Evolutionary conservation across 2,113 vertebrate genomes (phyloP).

Genomic region (Melierax canorus): DNA sequence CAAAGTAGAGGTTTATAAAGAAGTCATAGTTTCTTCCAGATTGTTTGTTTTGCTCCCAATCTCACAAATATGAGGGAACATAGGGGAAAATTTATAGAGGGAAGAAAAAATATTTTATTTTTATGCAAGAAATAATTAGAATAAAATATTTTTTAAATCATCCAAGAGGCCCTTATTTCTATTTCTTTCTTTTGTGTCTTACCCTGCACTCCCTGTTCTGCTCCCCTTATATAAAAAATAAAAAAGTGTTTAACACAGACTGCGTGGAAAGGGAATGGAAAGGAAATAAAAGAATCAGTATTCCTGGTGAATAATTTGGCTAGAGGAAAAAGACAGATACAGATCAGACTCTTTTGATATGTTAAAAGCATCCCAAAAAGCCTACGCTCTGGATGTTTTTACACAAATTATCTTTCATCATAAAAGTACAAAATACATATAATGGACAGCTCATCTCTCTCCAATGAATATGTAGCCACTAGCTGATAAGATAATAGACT

Average conservation of each 20-base stretch:
- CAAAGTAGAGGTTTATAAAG: neutral
- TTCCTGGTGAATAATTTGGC: constrained; percentile 56
- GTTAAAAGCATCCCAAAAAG: constrained; percentile 69
- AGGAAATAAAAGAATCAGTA: constrained; percentile 54
- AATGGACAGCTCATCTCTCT: constrained; percentile 65
- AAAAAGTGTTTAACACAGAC: neutral
- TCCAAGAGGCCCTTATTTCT: neutral
- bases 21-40: neutral
- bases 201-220: neutral
- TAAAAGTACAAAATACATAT: constrained; percentile 63
- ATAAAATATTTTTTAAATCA: neutral
- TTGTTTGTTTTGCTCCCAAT: neutral
- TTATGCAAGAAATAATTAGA: neutral
- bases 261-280: constrained; percentile 8
- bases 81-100: neutral
- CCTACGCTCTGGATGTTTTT: constrained; percentile 57
- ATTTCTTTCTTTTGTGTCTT: neutral
- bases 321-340: constrained; percentile 54
- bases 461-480: constrained; percentile 59
- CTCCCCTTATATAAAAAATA: neutral
- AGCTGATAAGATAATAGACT: constrained; percentile 65
- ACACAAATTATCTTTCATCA: constrained; percentile 68
- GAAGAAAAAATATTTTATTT: neutral
- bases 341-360: constrained; percentile 64
- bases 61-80: neutral